These are phyloP conservation scores for Tinamus guttatus DNA, from an alignment of 2,113 vertebrate species.

Conservation along the genomic window DNA sequence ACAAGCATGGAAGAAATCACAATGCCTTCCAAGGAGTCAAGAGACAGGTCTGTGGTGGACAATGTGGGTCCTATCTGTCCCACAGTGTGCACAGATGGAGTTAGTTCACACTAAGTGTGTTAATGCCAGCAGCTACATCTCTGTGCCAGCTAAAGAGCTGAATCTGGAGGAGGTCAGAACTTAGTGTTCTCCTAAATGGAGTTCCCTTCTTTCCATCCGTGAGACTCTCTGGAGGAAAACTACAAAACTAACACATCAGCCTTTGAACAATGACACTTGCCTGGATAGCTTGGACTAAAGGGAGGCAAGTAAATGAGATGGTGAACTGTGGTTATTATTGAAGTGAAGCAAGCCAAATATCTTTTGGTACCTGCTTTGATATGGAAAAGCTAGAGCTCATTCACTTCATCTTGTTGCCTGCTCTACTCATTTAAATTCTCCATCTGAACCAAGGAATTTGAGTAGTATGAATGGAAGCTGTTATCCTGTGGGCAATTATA, in stretches of 20 bases:
- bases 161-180: neutral
- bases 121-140: neutral
- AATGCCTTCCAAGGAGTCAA: accelerated
- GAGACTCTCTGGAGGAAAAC: neutral
- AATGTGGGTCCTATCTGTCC: neutral
- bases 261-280: neutral
- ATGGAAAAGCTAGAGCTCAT: slow-evolving; percentile 57
- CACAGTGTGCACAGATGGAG: too few species aligned
- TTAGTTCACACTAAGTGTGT: accelerated
- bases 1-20: neutral
- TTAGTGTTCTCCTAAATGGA: neutral
- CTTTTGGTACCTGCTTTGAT: slow-evolving; percentile 35
- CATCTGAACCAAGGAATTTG: slow-evolving; percentile 57
- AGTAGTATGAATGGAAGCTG: slow-evolving; percentile 39
- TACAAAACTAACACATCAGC: neutral
- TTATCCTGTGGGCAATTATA: slow-evolving; percentile 64
- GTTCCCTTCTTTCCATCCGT: neutral
- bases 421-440: slow-evolving; percentile 57
- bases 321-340: slow-evolving; percentile 37
- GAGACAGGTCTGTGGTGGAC: neutral
- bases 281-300: neutral
- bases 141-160: neutral
- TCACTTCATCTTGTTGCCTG: neutral
- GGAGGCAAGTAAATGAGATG: neutral
- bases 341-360: slow-evolving; percentile 33